Base-by-base conservation (phyloP, 2,888 invertebrate species). In the Thera britannica region DNA sequence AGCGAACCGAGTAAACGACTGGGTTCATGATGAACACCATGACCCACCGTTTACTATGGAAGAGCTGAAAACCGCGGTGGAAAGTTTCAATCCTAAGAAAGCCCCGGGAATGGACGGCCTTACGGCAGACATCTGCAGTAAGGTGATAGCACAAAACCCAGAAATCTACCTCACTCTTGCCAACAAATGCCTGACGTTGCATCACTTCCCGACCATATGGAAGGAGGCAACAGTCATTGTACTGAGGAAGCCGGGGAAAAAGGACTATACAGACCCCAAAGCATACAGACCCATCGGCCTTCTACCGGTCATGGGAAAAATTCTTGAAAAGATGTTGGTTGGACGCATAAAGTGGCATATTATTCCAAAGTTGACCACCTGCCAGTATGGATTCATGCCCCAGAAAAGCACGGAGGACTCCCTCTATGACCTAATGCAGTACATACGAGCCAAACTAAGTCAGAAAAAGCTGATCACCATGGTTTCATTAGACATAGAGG, bases 211-310 rank as follows among this genome's bases (percentile, higher is more conserved):
- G 3, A 51, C 2, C 0, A 49, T 56, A 0, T 65, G 65, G 65
- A 65, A 65, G 48, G 56, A 65, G n/a, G 65, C 65, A 1, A 65
- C 56, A 11, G 65, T 65, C 3, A 51, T 65, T 3, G 59, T 59
- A 0, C n/a, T 64, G 2, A 7, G 52, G 7, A 58, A 64, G 35
- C 63, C 63, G 5, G 44, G 35, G 5, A 63, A 58, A 11, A 34
- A 51, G 0, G 34, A 63, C 34, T 63, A 63, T n/a, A 57, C 71
- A 3, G 48, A 41, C 7, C 71, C 75, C 7, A 78, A 76, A 44
- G 67, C 74, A 0, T 76, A 74, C 34, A 52, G 75, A 49, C 76
- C 75, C 0, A 76, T 78, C 4, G 77, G 77, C 0, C 67, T 77
- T 0, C 67, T 79, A 51, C 71, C 76, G 0, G 67, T 77, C 0